Evolutionary conservation across 64 coral and sea anemone genomes (phyloP), one percentile per base, ranked within the genome.

Genomic region (Montipora capricornis): DNA sequence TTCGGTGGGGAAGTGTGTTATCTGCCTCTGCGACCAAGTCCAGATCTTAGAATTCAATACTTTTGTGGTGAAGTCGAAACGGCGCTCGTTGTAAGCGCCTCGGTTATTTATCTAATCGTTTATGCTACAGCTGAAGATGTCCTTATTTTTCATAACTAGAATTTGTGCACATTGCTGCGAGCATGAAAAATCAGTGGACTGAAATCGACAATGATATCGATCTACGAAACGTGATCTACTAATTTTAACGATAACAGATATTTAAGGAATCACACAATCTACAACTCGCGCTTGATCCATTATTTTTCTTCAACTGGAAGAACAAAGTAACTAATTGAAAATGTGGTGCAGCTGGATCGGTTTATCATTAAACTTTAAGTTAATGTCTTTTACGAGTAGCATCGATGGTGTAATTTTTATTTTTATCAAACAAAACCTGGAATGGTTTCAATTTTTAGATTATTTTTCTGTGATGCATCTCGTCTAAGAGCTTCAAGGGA

Each of bases 251-350:
- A 73, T 71, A 64, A 86, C 82, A 71, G 70, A 45, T 46, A 6
- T 66, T 50, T 71, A 50, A 12, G 44, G 46, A 14, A 50, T 68
- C 19, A 59, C 66, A 86, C 64, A 45, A 71, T 86, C 47, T 47
- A 1, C 55, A 4, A 26, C 24, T 62, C 82, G 45, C 49, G 37
- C 66, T 45, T 19, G 4, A 11, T n/a, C 16, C 47, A 49, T 71
- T 86, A 71, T 45, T 86, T 45, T 86, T 64, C 47, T 50, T 68
- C 15, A 46, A 73, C 22, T 68, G 29, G 17, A 50, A 14, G 67
- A 64, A 86, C 82, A 86, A 84, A 84, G 82, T 86, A 86, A 86
- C 82, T 86, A 86, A 86, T 86, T 86, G 46, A 86, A 86, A 86
- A 86, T 86, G 62, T 71, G 53, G 82, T 8, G 82, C 82, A 86